These are phyloP conservation scores for Alosa alosa DNA, from an alignment of 2,113 vertebrate genomes.

Conservation along the genomic window DNA sequence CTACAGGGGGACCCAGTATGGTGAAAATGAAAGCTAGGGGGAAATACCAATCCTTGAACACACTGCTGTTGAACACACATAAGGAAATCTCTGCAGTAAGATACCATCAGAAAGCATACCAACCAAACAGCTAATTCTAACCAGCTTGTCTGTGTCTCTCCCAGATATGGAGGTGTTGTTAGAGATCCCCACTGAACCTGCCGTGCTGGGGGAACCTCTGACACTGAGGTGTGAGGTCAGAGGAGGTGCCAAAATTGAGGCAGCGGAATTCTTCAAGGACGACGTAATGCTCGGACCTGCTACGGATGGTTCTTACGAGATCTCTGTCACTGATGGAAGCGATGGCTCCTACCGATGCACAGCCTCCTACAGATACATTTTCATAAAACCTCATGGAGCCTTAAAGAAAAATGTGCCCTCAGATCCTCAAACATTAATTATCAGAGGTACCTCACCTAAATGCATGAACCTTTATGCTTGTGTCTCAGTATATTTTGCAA, in stretches of 20 bases:
- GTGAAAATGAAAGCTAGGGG: too few species aligned
- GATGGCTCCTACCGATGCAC: slow-evolving; percentile 35
- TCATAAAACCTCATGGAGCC: rapidly evolving
- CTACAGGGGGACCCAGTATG: too few species aligned
- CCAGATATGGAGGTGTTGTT: slow-evolving; percentile 40
- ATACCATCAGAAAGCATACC: too few species aligned
- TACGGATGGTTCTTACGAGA: rapidly evolving
- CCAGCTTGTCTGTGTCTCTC: not conserved
- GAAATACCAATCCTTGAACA: too few species aligned
- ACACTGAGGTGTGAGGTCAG: slow-evolving; percentile 43
- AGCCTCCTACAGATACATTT: slow-evolving; percentile 39
- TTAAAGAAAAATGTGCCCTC: rapidly evolving
- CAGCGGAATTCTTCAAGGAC: slow-evolving; percentile 24
- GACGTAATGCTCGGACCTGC: rapidly evolving
- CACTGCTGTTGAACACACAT: too few species aligned
- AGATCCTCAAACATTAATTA: slow-evolving; percentile 36
- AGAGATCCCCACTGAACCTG: slow-evolving; percentile 43
- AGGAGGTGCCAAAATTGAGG: slow-evolving; percentile 2
- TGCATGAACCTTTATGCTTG: not conserved
- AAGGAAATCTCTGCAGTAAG: too few species aligned
- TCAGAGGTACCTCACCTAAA: slow-evolving; percentile 40
- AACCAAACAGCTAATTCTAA: not conserved
- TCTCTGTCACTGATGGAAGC: not conserved
- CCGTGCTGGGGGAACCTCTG: slow-evolving; percentile 34
- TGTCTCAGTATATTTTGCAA: not conserved